A percentile compares a stretch with the other conserved stretches of the same genome.
phyloP scores from a whole-genome alignment of 2,888 invertebrate species.

The Drepana falcataria region DNA sequence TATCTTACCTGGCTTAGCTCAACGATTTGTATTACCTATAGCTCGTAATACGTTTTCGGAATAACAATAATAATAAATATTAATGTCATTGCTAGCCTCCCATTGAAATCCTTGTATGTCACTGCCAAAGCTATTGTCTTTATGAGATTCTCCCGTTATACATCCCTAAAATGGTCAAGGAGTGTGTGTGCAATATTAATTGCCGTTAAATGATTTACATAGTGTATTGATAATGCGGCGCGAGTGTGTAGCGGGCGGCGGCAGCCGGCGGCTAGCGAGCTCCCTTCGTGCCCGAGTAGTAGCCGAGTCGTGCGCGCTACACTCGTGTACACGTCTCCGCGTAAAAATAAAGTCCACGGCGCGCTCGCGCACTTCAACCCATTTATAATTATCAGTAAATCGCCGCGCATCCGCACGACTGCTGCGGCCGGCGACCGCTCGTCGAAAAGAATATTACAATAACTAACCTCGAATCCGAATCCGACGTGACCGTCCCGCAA shows the following conservation, averaged over 20 bases:
- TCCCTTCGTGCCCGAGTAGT: conserved; percentile 56
- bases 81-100: conserved; percentile 27
- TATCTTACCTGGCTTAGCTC: too few relatives aligned
- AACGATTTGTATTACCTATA: too few relatives aligned
- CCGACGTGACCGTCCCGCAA: conserved; percentile 36
- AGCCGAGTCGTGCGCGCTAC: conserved; percentile 56
- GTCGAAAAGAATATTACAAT: conserved; percentile 58
- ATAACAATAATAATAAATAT: neutral
- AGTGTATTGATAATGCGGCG: conserved; percentile 59
- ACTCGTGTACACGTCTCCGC: conserved; percentile 71
- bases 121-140: conserved; percentile 50
- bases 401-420: conserved; percentile 71
- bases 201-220: conserved; percentile 60
- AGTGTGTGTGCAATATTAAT: conserved; percentile 70
- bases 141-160: conserved; percentile 60
- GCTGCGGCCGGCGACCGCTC: conserved; percentile 63
- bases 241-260: conserved; percentile 46
- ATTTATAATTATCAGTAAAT: conserved; percentile 79
- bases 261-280: conserved; percentile 34
- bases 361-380: conserved; percentile 73
- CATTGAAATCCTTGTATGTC: conserved; percentile 41
- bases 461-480: conserved; percentile 47
- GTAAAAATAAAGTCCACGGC: conserved; percentile 76
- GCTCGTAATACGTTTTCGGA: too few relatives aligned
- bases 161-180: conserved; percentile 56